Conservation (phyloP, 2,797 vertebrate species). For the Chiroxiphia lanceolata region DNA sequence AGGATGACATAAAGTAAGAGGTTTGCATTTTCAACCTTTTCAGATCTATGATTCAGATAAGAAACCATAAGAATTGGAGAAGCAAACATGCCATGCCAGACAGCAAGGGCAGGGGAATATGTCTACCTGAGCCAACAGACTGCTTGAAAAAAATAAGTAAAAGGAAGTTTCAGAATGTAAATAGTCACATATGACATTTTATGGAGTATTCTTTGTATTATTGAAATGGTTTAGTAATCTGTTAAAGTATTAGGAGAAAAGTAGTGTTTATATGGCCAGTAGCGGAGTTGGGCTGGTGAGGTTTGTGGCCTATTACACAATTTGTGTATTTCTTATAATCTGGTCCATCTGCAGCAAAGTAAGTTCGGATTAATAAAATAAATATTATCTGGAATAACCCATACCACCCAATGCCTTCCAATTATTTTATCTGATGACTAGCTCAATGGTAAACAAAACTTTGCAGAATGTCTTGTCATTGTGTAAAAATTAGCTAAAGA, state of each 20-base stretch:
- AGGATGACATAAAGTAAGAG: neutral
- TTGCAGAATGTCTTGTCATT: neutral
- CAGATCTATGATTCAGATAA: neutral
- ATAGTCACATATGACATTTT: neutral
- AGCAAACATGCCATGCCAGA: neutral
- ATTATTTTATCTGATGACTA: neutral
- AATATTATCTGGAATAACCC: neutral
- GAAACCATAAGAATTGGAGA: neutral
- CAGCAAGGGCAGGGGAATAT: rapidly evolving
- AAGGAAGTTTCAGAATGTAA: neutral
- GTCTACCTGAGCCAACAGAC: neutral
- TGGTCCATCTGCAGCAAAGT: neutral
- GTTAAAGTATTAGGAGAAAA: neutral
- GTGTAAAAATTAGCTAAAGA: neutral
- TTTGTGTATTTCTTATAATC: neutral
- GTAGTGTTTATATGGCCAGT: neutral
- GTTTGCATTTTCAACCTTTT: neutral
- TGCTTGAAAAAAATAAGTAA: neutral
- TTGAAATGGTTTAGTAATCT: neutral
- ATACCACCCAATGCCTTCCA: neutral
- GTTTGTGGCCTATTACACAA: neutral
- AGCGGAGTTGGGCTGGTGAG: neutral
- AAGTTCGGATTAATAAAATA: neutral
- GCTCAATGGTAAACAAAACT: neutral
- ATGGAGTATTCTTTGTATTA: neutral